phyloP scores from a whole-genome alignment of 2,797 vertebrate species.

The Lutjanus argentimaculatus region DNA sequence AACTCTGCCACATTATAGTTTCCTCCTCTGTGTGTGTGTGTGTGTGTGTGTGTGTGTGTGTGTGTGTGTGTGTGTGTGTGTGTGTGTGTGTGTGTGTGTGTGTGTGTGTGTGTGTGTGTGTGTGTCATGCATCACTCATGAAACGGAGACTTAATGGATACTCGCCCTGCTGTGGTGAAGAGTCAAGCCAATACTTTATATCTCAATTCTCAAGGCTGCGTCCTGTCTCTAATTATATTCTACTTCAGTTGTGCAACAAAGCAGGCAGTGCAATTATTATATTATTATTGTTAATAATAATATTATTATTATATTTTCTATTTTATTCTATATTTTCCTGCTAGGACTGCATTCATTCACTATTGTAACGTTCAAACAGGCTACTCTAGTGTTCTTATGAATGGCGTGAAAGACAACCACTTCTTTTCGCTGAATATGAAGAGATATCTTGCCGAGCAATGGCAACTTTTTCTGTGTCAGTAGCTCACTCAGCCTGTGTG shows the following conservation, averaged over 20 bases:
- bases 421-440: constrained; percentile 85
- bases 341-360: constrained; percentile 88
- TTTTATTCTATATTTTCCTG: constrained; percentile 82
- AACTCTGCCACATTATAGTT: constrained; percentile 64
- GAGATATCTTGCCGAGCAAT: constrained; percentile 80
- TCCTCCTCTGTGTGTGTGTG: constrained; percentile 38
- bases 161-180: constrained; percentile 60
- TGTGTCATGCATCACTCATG: constrained; percentile 56
- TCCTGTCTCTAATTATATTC: constrained; percentile 79
- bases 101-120: too few relatives aligned
- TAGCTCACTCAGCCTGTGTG: constrained; percentile 88
- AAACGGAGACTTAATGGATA: constrained; percentile 66
- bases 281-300: constrained; percentile 76
- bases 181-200: constrained; percentile 71
- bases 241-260: constrained; percentile 87
- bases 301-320: constrained; percentile 78
- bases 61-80: constrained; percentile 23
- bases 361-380: constrained; percentile 84
- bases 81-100: constrained; percentile 61
- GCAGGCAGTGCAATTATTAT: constrained; percentile 88
- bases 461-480: constrained; percentile 84
- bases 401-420: constrained; percentile 83
- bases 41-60: too few relatives aligned
- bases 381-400: constrained; percentile 83
- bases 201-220: constrained; percentile 67